A percentile compares a stretch with the other conserved stretches of the same genome.
Conservation (phyloP, 2,888 invertebrate species). For the Heliconius sara region DNA sequence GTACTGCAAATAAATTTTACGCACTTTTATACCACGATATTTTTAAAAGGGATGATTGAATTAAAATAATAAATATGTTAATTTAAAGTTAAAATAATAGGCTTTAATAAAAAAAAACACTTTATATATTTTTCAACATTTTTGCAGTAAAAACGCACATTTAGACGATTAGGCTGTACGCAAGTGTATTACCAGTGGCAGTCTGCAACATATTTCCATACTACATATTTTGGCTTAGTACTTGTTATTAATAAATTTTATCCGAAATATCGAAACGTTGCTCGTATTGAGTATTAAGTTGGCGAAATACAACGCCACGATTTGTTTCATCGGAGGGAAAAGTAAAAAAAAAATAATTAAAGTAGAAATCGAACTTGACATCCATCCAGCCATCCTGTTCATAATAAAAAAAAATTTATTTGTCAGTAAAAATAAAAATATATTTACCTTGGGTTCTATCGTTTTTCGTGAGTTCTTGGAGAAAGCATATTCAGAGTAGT, state of each 20-base stretch:
- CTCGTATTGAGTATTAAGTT: too few species aligned
- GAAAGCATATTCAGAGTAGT: slow-evolving; percentile 91
- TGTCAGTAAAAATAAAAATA: background rate
- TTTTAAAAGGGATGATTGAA: background rate
- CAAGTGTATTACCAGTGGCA: background rate
- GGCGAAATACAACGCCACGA: background rate
- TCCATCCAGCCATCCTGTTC: too few species aligned
- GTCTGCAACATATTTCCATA: background rate
- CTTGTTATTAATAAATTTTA: background rate
- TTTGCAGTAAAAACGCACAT: background rate
- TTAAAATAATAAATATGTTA: background rate
- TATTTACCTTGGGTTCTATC: slow-evolving; percentile 86
- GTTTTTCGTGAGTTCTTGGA: slow-evolving; percentile 88
- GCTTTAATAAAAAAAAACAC: background rate
- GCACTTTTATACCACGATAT: background rate
- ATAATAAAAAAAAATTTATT: too few species aligned
- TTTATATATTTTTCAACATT: background rate
- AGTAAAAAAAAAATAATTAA: background rate
- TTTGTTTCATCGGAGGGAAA: background rate
- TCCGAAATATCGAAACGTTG: background rate
- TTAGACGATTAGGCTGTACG: background rate
- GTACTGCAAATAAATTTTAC: background rate
- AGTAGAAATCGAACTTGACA: too few species aligned
- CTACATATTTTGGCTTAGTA: background rate
- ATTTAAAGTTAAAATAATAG: background rate